These are phyloP conservation scores for Pocillopora meandrina DNA, from an alignment of 92 coral and sea anemone genomes.

Conservation along the genomic window DNA sequence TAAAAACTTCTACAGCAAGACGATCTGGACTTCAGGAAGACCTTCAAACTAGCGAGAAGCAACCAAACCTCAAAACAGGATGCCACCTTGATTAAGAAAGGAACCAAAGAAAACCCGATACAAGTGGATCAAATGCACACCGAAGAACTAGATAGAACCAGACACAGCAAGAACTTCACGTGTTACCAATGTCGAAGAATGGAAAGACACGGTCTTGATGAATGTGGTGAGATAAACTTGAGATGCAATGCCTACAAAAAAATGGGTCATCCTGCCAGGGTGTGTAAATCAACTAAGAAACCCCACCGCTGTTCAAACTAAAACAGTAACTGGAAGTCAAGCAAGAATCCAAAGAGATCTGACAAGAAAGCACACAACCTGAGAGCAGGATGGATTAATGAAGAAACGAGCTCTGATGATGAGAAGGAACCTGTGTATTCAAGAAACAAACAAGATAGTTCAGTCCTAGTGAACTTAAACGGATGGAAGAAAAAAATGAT, in stretches of 20 bases:
- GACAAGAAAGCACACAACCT: no score
- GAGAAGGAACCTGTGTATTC: not conserved
- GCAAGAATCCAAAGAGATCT: no score
- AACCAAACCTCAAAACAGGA: not conserved
- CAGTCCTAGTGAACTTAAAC: not conserved
- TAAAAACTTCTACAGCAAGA: not conserved
- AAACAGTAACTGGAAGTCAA: no score
- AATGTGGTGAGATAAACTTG: no score
- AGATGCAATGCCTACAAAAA: no score
- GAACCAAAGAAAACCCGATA: not conserved
- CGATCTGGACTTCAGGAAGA: not conserved
- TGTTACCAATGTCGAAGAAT: not conserved
- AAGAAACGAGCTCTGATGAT: no score
- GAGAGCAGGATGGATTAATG: no score
- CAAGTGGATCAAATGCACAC: constrained; percentile 18
- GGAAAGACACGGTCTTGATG: no score
- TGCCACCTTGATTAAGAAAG: not conserved
- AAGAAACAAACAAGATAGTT: not conserved
- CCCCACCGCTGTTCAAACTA: no score
- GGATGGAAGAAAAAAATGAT: constrained; percentile 9
- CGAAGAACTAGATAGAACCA: not conserved
- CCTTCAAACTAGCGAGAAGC: not conserved
- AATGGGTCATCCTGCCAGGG: constrained; percentile 8
- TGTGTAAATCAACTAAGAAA: constrained; percentile 46
- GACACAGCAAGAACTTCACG: constrained; percentile 5